phyloP scores from a whole-genome alignment of 1,140 invertebrate species.

The Drosophila nannoptera region DNA sequence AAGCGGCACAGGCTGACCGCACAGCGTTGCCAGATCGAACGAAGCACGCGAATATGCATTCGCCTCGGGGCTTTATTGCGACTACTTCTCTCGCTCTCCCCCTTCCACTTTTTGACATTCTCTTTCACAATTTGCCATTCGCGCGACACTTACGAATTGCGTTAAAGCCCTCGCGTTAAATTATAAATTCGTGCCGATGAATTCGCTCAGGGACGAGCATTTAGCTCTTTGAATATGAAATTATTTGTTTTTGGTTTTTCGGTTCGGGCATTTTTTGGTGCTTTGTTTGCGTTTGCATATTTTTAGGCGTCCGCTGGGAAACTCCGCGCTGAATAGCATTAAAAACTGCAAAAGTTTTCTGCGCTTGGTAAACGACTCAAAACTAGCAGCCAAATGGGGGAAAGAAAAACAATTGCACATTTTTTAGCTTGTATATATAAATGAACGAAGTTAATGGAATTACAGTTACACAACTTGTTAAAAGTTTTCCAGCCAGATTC shows the following conservation, averaged over 20 bases:
- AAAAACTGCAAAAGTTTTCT: conserved; percentile 20
- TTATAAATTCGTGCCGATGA: conserved; percentile 45
- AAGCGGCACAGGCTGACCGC: conserved; percentile 28
- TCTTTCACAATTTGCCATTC: conserved; percentile 12
- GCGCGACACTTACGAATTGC: conserved; percentile 62
- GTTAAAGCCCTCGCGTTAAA: conserved; percentile 54
- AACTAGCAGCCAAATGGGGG: conserved; percentile 5
- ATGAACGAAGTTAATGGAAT: background rate
- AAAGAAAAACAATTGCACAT: conserved; percentile 16
- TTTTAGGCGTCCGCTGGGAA: conserved; percentile 30
- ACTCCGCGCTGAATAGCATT: conserved; percentile 12
- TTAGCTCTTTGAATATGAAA: conserved; percentile 24
- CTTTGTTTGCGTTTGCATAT: conserved; percentile 60
- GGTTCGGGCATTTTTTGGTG: conserved; percentile 8
- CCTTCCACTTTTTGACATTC: background rate
- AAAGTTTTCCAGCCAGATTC: background rate
- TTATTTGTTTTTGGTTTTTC: conserved; percentile 23
- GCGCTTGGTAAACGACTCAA: conserved; percentile 9
- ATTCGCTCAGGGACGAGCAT: conserved; percentile 29
- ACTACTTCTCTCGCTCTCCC: background rate
- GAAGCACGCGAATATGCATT: conserved; percentile 31
- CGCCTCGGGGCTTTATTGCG: background rate
- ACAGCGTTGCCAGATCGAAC: conserved; percentile 39
- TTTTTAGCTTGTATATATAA: background rate
- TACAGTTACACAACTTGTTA: background rate